Evolutionary conservation across 2,113 vertebrate genomes (phyloP).

Genomic region (Sigmodon hispidus): DNA sequence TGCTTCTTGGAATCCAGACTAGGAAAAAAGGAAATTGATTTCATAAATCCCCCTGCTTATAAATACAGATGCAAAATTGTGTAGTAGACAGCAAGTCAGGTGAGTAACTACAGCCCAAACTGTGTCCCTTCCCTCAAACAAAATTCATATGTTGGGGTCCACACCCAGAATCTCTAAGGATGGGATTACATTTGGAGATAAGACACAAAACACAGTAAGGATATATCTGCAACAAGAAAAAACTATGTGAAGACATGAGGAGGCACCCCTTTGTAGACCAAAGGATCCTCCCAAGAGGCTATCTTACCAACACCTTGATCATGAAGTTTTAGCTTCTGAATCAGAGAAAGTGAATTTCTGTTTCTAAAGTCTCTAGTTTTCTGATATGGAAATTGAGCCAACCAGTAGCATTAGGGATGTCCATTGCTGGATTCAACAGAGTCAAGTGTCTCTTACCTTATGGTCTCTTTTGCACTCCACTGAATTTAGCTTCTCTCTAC

Average conservation of each 20-base stretch:
- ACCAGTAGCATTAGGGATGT: not conserved
- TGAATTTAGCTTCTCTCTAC: not conserved
- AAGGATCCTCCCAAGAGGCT: not conserved
- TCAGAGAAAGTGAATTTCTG: no score
- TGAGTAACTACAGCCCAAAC: not conserved
- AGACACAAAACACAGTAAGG: not conserved
- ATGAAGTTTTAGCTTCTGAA: not conserved
- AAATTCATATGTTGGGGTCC: not conserved
- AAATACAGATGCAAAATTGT: slow-evolving; percentile 29
- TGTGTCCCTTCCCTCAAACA: not conserved
- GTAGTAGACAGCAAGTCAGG: not conserved
- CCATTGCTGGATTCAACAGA: not conserved
- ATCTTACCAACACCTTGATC: not conserved
- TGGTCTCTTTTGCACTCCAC: not conserved
- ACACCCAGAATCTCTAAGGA: not conserved
- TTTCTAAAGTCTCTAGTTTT: not conserved
- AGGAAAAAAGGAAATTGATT: not conserved
- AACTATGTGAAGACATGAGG: not conserved
- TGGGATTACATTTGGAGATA: not conserved
- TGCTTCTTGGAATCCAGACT: not conserved
- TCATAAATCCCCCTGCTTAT: slow-evolving; percentile 48
- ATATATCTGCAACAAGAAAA: not conserved
- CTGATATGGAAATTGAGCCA: not conserved
- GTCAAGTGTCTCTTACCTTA: not conserved
- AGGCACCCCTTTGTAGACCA: not conserved